Conservation (phyloP, 2,888 invertebrate genomes). For the Eurytoma californica region DNA sequence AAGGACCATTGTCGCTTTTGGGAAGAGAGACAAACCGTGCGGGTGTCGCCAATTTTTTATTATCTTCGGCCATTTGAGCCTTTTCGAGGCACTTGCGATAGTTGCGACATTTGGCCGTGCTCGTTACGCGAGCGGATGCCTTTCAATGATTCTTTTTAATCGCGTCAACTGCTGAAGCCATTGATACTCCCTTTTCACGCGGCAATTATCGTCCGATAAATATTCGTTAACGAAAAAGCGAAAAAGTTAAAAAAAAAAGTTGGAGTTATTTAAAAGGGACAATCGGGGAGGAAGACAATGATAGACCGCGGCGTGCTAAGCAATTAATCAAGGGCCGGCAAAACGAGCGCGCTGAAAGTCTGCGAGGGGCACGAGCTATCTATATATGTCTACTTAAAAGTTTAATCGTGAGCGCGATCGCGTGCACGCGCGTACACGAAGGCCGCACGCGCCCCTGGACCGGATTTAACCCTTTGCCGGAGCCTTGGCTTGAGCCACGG, state of each 20-base stretch:
- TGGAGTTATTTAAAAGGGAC: not conserved
- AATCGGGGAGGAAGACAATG: constrained; percentile 4
- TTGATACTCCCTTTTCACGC: too few relatives aligned
- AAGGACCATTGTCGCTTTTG: constrained; percentile 41
- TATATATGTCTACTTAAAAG: constrained; percentile 37
- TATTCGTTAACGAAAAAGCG: too few relatives aligned
- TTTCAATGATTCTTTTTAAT: too few relatives aligned
- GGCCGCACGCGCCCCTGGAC: not conserved
- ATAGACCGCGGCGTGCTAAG: constrained; percentile 8
- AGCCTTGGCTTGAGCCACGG: constrained; percentile 53
- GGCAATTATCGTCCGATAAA: not conserved
- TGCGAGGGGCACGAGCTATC: not conserved
- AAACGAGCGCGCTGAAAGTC: constrained; percentile 23
- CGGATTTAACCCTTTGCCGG: constrained; percentile 40
- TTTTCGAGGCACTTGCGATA: constrained; percentile 16
- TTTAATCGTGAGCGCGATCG: constrained; percentile 41
- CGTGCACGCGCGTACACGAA: not conserved
- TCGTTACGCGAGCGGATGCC: not conserved
- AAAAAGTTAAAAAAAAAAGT: too few relatives aligned
- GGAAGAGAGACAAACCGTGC: constrained; percentile 20
- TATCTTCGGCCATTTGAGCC: constrained; percentile 50
- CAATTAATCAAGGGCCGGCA: constrained; percentile 40
- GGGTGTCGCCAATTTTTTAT: constrained; percentile 57
- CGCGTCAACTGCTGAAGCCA: too few relatives aligned
- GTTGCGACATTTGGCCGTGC: constrained; percentile 25